phyloP scores from a whole-genome alignment of 1,140 invertebrate genomes.

The Brachionus rotundiformis region DNA sequence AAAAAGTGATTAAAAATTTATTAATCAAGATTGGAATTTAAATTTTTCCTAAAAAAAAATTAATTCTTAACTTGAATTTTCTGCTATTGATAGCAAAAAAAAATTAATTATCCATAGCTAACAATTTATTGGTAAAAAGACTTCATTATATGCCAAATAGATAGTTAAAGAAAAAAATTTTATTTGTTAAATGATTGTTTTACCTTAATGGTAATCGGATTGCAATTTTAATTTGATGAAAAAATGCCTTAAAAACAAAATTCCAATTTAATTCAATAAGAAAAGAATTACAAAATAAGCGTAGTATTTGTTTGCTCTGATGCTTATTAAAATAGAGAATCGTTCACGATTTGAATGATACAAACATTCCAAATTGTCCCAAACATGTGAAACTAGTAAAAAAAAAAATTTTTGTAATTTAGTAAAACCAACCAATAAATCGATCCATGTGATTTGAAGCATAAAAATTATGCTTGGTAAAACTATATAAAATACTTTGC shows the following conservation, averaged over 20 bases:
- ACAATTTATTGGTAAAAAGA: background rate
- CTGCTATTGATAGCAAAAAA: background rate
- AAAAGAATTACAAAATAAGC: conserved; percentile 12
- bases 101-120: background rate
- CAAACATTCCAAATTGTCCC: conserved; percentile 24
- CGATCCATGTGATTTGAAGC: conserved; percentile 41
- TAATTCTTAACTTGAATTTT: background rate
- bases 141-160: background rate
- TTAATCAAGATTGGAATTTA: too few relatives aligned
- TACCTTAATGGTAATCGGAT: background rate
- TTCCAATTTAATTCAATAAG: conserved; percentile 11
- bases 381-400: conserved; percentile 15
- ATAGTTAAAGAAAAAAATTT: background rate
- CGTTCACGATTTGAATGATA: background rate
- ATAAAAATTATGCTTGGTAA: background rate
- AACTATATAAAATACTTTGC: conserved; percentile 32
- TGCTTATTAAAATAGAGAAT: conserved; percentile 6
- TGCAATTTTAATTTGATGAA: conserved; percentile 21
- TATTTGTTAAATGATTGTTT: background rate
- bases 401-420: conserved; percentile 18
- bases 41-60: background rate
- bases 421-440: background rate
- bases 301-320: background rate
- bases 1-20: too few relatives aligned
- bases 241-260: background rate